Evolutionary conservation across 2,888 invertebrate genomes (phyloP).

Genomic region (Drosophila nr. perissopoda): DNA sequence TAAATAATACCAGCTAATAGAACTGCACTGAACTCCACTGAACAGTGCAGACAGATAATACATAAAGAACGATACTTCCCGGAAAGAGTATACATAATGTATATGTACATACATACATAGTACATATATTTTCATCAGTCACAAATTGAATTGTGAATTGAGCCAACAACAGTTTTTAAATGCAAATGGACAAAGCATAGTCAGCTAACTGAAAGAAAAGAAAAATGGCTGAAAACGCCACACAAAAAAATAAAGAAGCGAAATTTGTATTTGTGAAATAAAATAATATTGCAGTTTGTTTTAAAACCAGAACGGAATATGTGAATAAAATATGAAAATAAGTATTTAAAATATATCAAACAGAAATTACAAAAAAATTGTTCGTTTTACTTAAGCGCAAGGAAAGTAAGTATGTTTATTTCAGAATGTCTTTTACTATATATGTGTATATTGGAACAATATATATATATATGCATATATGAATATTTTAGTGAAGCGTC

Average conservation of each 20-base stretch:
- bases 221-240: slow-evolving; percentile 61
- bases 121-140: slow-evolving; percentile 58
- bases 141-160: slow-evolving; percentile 51
- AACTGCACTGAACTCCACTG: slow-evolving; percentile 22
- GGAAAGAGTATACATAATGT: slow-evolving; percentile 13
- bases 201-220: slow-evolving; percentile 19
- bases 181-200: slow-evolving; percentile 17
- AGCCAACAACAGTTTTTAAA: slow-evolving; percentile 50
- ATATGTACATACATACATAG: slow-evolving; percentile 29
- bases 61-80: slow-evolving; percentile 8
- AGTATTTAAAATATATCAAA: slow-evolving; percentile 77
- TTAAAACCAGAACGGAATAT: slow-evolving; percentile 74
- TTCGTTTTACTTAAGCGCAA: slow-evolving; percentile 29
- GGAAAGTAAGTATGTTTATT: slow-evolving; percentile 3
- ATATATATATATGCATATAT: background rate
- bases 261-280: slow-evolving; percentile 77
- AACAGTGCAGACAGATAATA: slow-evolving; percentile 27
- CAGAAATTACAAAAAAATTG: slow-evolving; percentile 56
- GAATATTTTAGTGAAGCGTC: slow-evolving; percentile 5
- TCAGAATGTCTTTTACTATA: slow-evolving; percentile 28
- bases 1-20: slow-evolving; percentile 35
- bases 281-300: slow-evolving; percentile 78
- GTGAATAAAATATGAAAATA: slow-evolving; percentile 77
- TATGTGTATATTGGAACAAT: background rate
- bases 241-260: slow-evolving; percentile 34